Conservation (phyloP, 1,140 invertebrate species). For the Papilio helenus region DNA sequence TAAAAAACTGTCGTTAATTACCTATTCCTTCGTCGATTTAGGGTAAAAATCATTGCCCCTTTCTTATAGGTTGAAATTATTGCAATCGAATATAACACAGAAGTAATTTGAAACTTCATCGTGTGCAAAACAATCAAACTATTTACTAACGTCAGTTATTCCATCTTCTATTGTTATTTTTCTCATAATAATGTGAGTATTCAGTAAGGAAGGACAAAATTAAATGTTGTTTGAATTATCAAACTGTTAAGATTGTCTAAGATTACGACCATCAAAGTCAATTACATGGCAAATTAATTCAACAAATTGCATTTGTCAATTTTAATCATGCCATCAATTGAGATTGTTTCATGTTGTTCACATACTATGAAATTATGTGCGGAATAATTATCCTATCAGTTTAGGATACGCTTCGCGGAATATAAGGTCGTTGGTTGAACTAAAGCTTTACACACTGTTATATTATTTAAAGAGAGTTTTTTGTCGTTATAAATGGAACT, state of each 20-base stretch:
- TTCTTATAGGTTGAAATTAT: too few relatives aligned
- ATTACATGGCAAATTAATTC: conserved; percentile 20
- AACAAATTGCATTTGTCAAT: conserved; percentile 14
- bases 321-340: neutral
- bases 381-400: conserved; percentile 17
- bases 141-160: neutral
- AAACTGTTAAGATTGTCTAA: conserved; percentile 11
- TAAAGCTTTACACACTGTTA: neutral
- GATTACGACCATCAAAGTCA: neutral
- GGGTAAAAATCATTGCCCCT: too few relatives aligned
- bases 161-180: neutral
- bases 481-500: too few relatives aligned
- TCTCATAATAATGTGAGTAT: neutral
- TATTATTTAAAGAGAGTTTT: neutral
- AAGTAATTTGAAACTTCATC: too few relatives aligned
- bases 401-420: conserved; percentile 9
- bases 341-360: conserved; percentile 14
- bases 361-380: conserved; percentile 15
- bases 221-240: neutral
- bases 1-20: too few relatives aligned
- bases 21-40: too few relatives aligned
- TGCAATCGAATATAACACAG: too few relatives aligned
- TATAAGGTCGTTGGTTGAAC: neutral
- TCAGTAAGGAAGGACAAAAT: neutral
- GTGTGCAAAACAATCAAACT: neutral